Evolutionary conservation across 2,888 invertebrate species (phyloP), one percentile per base, ranked within the genome.

Genomic region (Cerceris rybyensis): DNA sequence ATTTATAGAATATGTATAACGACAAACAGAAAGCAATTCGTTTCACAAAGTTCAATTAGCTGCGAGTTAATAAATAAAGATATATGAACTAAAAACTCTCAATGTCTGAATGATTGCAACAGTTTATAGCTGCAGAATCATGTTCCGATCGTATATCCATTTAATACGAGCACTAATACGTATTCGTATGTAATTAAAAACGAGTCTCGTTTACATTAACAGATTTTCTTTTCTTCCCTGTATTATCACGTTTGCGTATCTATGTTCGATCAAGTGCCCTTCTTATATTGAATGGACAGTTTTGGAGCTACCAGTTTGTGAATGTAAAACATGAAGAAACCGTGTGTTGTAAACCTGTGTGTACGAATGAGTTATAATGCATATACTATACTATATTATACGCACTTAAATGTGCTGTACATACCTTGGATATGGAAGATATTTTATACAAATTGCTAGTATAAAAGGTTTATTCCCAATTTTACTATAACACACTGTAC

Each of bases 391-490:
- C 60, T 28, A 28, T 28, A 28, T 28, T 28, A 68, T 79, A 66
- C 80, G 75, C 78, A 72, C 67, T 54, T 70, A 68, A 67, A 64
- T 58, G 75, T 78, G 76, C 70, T 89, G 89, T 92, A 91, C 84
- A 88, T 89, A 91, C 78, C 87, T 87, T 87, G 78, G 71, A 90
- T 84, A 88, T 86, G 86, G 78, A 90, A 75, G 87, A 90, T 91
- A 91, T 92, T 92, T 91, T 92, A 91, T 92, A 92, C 92, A 86
- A 82, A 90, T 90, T 88, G 88, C 86, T 89, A 88, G 88, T 81
- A 84, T 88, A 80, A 83, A 73, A 78, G 63, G 81, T 78, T 86
- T 78, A 86, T 81, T 75, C 82, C 83, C 75, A 81, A 81, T 87
- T 86, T 90, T 83, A 86, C 75, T 86, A 83, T 78, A 67, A 74